Base-by-base conservation (phyloP, 2,113 vertebrate genomes). In the Perca schrenkii region DNA sequence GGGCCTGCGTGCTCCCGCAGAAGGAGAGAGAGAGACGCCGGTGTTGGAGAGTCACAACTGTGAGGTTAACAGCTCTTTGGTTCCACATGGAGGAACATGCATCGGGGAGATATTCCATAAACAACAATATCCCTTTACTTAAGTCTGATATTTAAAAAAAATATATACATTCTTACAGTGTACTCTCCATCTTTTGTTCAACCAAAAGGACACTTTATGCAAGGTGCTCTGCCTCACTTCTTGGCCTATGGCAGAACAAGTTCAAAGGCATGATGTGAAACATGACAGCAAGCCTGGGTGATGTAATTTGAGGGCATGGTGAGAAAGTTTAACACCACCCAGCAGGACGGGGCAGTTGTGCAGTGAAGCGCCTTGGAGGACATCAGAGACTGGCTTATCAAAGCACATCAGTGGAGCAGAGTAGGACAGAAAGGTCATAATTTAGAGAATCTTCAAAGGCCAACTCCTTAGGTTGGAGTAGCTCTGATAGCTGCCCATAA, bases 391-490 rank as follows among this genome's bases (percentile, higher is more conserved):
- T 8, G 56, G 58, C 74, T 94, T 94, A 95, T 95, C 90, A 94
- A 93, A 94, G 92, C 83, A 92, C 89, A 91, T 92, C 86, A 87
- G 80, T 56, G 63, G 74, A 91, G 88, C 80, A 89, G 82, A 81
- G 76, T 16, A 49, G 82, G 56, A 79, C 77, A 84, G 73, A 88
- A 85, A 86, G 90, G 90, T 93, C 87, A 90, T 89, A 84, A 89
- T 92, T 94, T 86, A 88, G 76, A 92, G 80, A 70, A 90, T 90
- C 90, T 94, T 93, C 92, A 94, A 94, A 94, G 91, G 74, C 77
- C 49, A 52, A 21, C 86, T 90, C 64, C 74, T 85, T 87, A 90
- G 83, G 90, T 88, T 86, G 67, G 53, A 85, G 78, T 43, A 65
- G 56, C 78, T 84, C 72, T 79, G 74, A 86, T 85, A 75, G 79